These are phyloP conservation scores for Chrysolina haemoptera DNA, from an alignment of 2,888 invertebrate species.

Conservation along the genomic window DNA sequence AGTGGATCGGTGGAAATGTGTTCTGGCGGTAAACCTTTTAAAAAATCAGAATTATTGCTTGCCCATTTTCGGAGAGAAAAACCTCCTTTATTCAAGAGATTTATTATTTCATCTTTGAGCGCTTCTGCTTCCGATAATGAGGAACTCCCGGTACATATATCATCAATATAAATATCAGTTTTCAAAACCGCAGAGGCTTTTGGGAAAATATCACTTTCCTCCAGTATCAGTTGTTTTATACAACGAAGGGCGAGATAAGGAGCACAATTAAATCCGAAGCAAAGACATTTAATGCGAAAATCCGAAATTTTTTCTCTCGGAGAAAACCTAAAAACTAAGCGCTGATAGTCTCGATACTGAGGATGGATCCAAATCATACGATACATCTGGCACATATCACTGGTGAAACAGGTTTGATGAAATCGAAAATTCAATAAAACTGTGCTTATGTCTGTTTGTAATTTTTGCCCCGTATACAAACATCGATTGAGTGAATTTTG, in stretches of 20 bases:
- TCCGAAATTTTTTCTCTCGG: no score
- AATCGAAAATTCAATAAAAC: no score
- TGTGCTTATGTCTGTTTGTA: slow-evolving; percentile 2
- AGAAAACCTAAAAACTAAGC: no score
- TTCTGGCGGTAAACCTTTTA: neutral
- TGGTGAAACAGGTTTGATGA: no score
- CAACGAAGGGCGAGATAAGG: neutral
- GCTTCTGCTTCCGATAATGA: slow-evolving; percentile 8
- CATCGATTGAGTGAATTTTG: neutral
- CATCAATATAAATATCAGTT: neutral
- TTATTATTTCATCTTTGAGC: slow-evolving; percentile 21
- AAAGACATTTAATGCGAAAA: no score
- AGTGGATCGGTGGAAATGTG: neutral
- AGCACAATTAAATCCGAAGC: no score
- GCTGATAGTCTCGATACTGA: no score
- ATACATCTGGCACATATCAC: no score
- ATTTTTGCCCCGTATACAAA: neutral
- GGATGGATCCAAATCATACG: no score
- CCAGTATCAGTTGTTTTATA: neutral
- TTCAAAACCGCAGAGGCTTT: neutral
- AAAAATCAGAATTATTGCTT: neutral
- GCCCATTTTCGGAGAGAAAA: neutral
- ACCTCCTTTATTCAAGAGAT: neutral
- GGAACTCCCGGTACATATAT: neutral
- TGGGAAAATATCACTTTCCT: neutral